Evolutionary conservation across 2,797 vertebrate species (phyloP).

Genomic region (Myotis daubentonii): DNA sequence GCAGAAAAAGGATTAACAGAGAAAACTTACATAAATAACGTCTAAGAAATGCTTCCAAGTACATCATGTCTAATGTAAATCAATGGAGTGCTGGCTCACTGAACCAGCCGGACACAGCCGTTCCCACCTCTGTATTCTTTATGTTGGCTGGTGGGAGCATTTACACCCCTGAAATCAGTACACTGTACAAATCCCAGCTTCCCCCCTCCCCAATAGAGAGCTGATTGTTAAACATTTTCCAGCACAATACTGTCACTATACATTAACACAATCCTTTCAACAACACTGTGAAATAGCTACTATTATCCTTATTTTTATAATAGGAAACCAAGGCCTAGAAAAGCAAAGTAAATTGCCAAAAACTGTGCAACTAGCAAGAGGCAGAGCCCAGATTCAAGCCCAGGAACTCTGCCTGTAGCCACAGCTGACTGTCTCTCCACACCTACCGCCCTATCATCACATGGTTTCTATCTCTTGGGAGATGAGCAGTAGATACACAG

Average conservation of each 20-base stretch:
- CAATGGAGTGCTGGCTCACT: neutral
- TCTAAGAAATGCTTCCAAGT: neutral
- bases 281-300: neutral
- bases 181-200: neutral
- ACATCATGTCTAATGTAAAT: neutral
- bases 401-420: neutral
- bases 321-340: neutral
- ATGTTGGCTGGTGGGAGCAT: neutral
- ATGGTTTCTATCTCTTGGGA: neutral
- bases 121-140: neutral
- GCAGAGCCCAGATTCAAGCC: neutral
- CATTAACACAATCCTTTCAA: neutral
- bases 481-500: neutral
- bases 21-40: neutral
- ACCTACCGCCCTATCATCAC: neutral
- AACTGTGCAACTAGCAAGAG: neutral
- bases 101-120: neutral
- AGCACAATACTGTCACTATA: neutral
- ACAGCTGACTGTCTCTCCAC: neutral
- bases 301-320: neutral
- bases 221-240: neutral
- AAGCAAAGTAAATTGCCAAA: neutral
- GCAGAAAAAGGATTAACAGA: neutral
- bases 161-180: neutral
- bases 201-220: neutral